phyloP scores from a whole-genome alignment of 2,797 vertebrate species.

The Pipistrellus pipistrellus region DNA sequence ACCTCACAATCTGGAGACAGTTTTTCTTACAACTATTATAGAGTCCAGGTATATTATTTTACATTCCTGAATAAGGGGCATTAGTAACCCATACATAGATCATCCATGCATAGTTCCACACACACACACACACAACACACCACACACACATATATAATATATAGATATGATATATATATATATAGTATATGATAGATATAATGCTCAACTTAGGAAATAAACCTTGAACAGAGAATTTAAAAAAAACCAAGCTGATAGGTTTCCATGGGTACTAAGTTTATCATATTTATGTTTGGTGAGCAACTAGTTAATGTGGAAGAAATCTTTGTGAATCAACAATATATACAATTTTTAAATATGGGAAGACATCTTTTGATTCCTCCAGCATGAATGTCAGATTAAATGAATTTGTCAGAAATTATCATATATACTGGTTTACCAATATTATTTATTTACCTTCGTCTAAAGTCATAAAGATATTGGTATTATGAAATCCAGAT shows the following conservation, averaged over 20 bases:
- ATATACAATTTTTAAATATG: conserved; percentile 59
- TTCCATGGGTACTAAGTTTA: conserved; percentile 62
- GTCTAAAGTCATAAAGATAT: conserved; percentile 52
- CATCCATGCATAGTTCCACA: neutral
- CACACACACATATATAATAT: too few species aligned
- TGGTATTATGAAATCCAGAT: conserved; percentile 53
- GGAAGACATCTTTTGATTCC: conserved; percentile 26
- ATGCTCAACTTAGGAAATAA: conserved; percentile 22
- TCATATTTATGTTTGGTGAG: conserved; percentile 22
- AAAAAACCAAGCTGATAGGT: conserved; percentile 22
- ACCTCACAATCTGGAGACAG: neutral
- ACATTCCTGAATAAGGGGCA: conserved; percentile 24
- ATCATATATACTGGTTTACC: conserved; percentile 18
- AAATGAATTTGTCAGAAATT: conserved; percentile 55
- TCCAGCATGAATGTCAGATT: conserved; percentile 35
- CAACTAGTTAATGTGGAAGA: conserved; percentile 30
- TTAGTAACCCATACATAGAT: neutral
- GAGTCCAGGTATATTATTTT: conserved; percentile 61
- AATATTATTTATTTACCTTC: conserved; percentile 61
- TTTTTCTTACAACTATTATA: conserved; percentile 64
- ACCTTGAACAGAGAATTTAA: neutral
- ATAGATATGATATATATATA: neutral
- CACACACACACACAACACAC: too few species aligned
- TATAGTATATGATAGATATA: neutral
- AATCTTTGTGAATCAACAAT: conserved; percentile 58